Conservation (phyloP, 2,797 vertebrate genomes). For the Erpetoichthys calabaricus region DNA sequence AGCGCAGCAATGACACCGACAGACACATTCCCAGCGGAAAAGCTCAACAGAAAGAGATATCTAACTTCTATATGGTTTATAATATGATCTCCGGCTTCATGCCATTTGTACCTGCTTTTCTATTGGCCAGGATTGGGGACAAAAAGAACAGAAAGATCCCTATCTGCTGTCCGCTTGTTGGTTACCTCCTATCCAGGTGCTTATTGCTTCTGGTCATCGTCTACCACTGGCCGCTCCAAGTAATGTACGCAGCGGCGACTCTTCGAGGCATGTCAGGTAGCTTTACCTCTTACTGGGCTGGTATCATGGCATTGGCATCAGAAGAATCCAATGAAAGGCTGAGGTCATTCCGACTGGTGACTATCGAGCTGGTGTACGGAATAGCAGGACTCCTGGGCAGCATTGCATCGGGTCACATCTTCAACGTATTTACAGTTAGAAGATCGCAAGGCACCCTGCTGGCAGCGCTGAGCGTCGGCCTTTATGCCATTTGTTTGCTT, state of each 20-base stretch:
- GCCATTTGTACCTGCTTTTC: constrained; percentile 62
- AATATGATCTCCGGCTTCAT: constrained; percentile 57
- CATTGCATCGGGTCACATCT: constrained; percentile 74
- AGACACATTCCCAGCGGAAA: constrained; percentile 26
- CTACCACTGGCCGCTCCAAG: constrained; percentile 51
- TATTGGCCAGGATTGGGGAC: constrained; percentile 65
- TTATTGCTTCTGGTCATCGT: constrained; percentile 59
- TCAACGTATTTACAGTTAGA: constrained; percentile 40
- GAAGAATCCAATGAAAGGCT: constrained; percentile 41
- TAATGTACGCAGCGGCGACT: constrained; percentile 63
- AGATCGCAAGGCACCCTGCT: constrained; percentile 52
- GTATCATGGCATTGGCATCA: constrained; percentile 67
- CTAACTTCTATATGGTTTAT: constrained; percentile 76
- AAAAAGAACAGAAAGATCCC: constrained; percentile 59
- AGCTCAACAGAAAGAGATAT: constrained; percentile 60
- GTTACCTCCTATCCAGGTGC: constrained; percentile 60
- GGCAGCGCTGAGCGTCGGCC: constrained; percentile 45
- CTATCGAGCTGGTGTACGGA: constrained; percentile 70
- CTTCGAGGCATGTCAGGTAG: constrained; percentile 67
- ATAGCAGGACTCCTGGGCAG: constrained; percentile 70
- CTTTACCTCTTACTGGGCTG: constrained; percentile 69
- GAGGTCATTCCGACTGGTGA: constrained; percentile 62
- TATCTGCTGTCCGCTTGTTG: constrained; percentile 58
- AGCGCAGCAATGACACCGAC: constrained; percentile 40
- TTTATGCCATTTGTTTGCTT: constrained; percentile 55